A percentile compares a stretch with the other conserved stretches of the same genome.
These are phyloP conservation scores for Camelus dromedarius DNA, from an alignment of 2,113 vertebrate species.

Conservation along the genomic window DNA sequence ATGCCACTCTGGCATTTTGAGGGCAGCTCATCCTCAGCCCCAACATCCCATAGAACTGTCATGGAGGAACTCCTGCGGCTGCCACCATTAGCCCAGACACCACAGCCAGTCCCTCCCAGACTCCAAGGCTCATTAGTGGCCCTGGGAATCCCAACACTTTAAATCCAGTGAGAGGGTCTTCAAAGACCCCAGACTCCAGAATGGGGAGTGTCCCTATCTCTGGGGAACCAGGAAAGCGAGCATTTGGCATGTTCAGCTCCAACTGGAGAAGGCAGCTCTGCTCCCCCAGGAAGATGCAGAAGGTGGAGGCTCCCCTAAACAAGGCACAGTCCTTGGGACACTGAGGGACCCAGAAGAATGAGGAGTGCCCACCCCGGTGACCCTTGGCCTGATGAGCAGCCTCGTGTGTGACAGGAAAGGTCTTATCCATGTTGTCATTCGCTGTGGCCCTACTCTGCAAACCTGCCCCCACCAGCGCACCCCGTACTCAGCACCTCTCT, in stretches of 20 bases:
- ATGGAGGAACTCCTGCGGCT: neutral
- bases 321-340: neutral
- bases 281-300: neutral
- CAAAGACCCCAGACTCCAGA: neutral
- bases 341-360: neutral
- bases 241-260: neutral
- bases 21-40: neutral
- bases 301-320: neutral
- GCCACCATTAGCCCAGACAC: neutral
- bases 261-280: neutral
- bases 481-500: neutral
- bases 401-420: slow-evolving; percentile 33
- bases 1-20: neutral
- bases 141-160: neutral
- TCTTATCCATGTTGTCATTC: neutral
- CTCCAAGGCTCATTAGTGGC: neutral
- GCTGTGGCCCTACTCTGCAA: neutral
- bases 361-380: neutral
- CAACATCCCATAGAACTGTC: neutral
- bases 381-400: neutral
- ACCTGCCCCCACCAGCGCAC: neutral
- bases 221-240: neutral
- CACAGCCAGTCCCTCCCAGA: neutral
- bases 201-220: neutral
- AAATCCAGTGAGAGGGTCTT: neutral